These are phyloP conservation scores for Ciona savignyi DNA, from an alignment of 23 tunicate genomes.

Conservation along the genomic window DNA sequence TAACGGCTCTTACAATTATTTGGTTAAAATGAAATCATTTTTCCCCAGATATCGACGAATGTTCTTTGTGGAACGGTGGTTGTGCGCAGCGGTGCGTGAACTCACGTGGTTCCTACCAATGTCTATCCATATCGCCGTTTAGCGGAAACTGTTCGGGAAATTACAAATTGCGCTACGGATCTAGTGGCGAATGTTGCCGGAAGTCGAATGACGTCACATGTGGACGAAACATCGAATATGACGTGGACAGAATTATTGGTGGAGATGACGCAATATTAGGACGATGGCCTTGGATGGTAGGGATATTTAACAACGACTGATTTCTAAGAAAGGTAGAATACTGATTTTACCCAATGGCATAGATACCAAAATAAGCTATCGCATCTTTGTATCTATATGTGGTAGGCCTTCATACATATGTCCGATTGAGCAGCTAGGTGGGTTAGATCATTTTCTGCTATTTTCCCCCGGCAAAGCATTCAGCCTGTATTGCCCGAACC, in stretches of 20 bases:
- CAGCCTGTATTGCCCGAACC: no score
- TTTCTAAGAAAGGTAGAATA: no score
- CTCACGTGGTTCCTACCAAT: constrained; percentile 7
- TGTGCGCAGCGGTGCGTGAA: constrained; percentile 11
- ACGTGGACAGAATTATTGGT: constrained; percentile 13
- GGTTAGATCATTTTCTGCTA: no score
- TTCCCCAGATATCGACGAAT: constrained; percentile 9
- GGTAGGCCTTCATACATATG: no score
- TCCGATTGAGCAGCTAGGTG: no score
- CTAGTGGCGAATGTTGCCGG: not conserved
- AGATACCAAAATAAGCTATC: no score
- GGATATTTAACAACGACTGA: no score
- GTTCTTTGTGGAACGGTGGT: constrained; percentile 15
- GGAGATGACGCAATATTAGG: constrained; percentile 22
- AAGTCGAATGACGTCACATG: not conserved
- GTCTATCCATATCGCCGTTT: not conserved
- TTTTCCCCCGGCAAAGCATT: no score
- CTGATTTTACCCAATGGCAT: no score
- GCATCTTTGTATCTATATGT: no score
- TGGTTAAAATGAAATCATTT: no score
- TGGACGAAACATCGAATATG: constrained; percentile 9
- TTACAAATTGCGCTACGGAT: constrained; percentile 5
- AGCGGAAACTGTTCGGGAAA: not conserved
- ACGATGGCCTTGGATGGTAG: constrained; percentile 31
- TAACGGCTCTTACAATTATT: no score